phyloP scores from a whole-genome alignment of 2,888 invertebrate species.

The Blastobasis lacticolella region DNA sequence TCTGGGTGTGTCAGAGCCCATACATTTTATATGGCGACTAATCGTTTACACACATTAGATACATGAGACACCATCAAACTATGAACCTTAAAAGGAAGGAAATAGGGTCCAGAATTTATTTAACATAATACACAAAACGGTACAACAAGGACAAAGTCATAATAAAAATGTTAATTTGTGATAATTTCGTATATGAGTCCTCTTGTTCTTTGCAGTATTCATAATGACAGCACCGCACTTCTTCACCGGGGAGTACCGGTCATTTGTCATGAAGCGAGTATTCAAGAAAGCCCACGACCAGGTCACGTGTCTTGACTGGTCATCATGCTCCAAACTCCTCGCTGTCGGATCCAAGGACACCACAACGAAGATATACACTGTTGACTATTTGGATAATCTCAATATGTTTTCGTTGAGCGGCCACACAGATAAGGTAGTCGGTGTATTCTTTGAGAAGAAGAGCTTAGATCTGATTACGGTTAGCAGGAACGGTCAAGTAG shows the following conservation, averaged over 20 bases:
- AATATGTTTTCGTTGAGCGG: constrained; percentile 85
- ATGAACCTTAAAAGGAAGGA: too few relatives aligned
- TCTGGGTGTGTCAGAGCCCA: too few relatives aligned
- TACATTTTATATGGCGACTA: too few relatives aligned
- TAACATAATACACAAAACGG: too few relatives aligned
- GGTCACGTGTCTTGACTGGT: constrained; percentile 93
- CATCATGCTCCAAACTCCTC: constrained; percentile 89
- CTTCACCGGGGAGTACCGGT: constrained; percentile 87
- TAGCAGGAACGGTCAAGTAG: constrained; percentile 87
- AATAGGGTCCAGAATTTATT: too few relatives aligned
- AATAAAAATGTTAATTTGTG: too few relatives aligned
- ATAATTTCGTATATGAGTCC: too few relatives aligned
- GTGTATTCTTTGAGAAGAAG: constrained; percentile 90
- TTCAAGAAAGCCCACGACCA: constrained; percentile 89
- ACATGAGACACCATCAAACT: too few relatives aligned
- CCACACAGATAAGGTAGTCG: constrained; percentile 89
- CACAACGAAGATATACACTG: constrained; percentile 86
- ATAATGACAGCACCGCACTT: constrained; percentile 90
- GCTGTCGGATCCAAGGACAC: constrained; percentile 95
- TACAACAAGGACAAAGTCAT: too few relatives aligned
- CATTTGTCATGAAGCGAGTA: constrained; percentile 88
- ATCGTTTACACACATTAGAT: too few relatives aligned
- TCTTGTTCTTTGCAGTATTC: constrained; percentile 75
- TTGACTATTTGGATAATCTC: constrained; percentile 84
- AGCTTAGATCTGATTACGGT: constrained; percentile 89